These are phyloP conservation scores for Upupa epops DNA, from an alignment of 2,113 vertebrate species.

Conservation along the genomic window DNA sequence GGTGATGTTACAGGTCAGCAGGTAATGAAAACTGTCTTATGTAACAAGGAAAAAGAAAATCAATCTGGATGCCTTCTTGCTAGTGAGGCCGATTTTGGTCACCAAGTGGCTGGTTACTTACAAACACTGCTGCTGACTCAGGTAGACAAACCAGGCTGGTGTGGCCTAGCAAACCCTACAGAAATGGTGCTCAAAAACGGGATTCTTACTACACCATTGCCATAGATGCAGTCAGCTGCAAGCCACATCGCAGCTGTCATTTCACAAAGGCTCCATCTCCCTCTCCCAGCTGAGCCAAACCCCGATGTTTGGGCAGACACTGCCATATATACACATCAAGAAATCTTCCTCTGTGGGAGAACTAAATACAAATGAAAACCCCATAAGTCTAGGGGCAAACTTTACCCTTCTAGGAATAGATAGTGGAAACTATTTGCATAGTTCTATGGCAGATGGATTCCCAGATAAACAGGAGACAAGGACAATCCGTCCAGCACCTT, in stretches of 20 bases:
- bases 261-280: neutral
- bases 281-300: neutral
- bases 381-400: neutral
- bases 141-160: neutral
- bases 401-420: neutral
- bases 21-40: neutral
- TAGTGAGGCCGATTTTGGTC: neutral
- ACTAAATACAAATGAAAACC: neutral
- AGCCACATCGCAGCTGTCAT: neutral
- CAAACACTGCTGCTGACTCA: neutral
- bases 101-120: neutral
- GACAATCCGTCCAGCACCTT: constrained; percentile 9
- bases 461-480: neutral
- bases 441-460: neutral
- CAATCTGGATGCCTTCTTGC: neutral
- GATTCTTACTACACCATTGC: neutral
- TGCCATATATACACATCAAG: neutral
- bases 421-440: neutral
- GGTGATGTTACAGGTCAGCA: neutral
- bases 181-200: neutral
- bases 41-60: neutral
- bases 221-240: neutral
- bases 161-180: neutral
- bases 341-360: neutral
- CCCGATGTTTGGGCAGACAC: neutral